phyloP scores from a whole-genome alignment of 2,113 vertebrate species.

The Phrynocephalus versicolor region DNA sequence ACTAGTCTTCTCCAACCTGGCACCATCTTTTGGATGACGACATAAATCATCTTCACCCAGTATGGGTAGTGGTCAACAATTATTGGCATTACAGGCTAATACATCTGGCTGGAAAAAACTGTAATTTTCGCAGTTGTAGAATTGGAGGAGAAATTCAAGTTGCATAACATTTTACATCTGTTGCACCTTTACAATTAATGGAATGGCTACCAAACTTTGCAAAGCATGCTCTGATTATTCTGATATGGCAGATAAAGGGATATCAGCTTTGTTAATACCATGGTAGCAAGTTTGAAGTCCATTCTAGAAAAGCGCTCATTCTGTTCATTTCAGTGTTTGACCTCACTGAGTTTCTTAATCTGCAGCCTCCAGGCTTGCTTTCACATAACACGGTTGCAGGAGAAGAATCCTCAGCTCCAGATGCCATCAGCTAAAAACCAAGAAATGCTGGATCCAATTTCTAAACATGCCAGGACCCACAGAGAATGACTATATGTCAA shows the following conservation, averaged over 20 bases:
- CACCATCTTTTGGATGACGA: not conserved
- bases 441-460: slow-evolving; percentile 49
- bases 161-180: slow-evolving; percentile 36
- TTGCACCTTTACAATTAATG: not conserved
- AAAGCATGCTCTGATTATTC: slow-evolving; percentile 51
- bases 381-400: slow-evolving; percentile 42
- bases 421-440: slow-evolving; percentile 26
- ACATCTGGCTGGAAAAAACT: not conserved
- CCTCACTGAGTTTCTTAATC: slow-evolving; percentile 55
- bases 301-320: slow-evolving; percentile 53
- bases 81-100: not conserved
- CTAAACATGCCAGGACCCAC: slow-evolving; percentile 12
- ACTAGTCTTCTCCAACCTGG: not conserved
- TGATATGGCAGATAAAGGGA: slow-evolving; percentile 41
- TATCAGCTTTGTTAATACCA: slow-evolving; percentile 51
- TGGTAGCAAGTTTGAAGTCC: slow-evolving; percentile 64
- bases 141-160: slow-evolving; percentile 34
- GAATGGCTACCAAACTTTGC: slow-evolving; percentile 32
- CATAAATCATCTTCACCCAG: not conserved
- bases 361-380: slow-evolving; percentile 57
- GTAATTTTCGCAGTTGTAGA: slow-evolving; percentile 39
- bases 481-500: slow-evolving; percentile 8
- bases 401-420: slow-evolving; percentile 53
- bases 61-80: not conserved
- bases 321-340: slow-evolving; percentile 55